Base-by-base conservation (phyloP, 1,140 invertebrate species). In the Eumaeus atala region DNA sequence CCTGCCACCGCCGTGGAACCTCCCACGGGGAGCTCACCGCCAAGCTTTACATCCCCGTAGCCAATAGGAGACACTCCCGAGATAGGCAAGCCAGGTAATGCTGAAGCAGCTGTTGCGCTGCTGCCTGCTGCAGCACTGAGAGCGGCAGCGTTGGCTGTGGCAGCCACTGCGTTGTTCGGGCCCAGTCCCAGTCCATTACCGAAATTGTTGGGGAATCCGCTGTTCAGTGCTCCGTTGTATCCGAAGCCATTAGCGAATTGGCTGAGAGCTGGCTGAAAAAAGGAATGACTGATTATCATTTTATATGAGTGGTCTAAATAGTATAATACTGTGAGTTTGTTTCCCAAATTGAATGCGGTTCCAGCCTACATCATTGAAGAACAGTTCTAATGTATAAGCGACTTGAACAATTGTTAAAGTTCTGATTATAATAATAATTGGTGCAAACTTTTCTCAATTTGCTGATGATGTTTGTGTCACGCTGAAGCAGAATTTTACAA, bases 1-100 rank as follows among this genome's bases (percentile, higher is more conserved):
- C 80, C 80, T 35, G 63, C 51, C 0, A 80, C 62, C 1, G 68
- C 74, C 8, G 75, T 82, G 0, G 67, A 68, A 3, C 75, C 77
- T 38, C 66, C 70, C 0, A 78, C 75, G 52, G 75, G 75, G 51
- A 78, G 57, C 9, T 76, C 74, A 0, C 75, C 75, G n/a, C 51
- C 51, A 0, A 78, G 62, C 2, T 65, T 54, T 3, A 78, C 66
- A 37, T 79, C 74, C 11, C 74, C 72, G 11, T 67, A 70, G 0
- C 70, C 71, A 4, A 70, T 50, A 11, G 61, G 66, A 5, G 68
- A 59, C 8, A 69, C 59, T 5, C 50, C 65, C 1, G 71, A 57
- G 28, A 69, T 66, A 35, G 67, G 73, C 48, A 66, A 9, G 7
- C 70, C 71, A 42, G 60, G 59, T 40, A 40, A 14, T 40, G 9